Base-by-base conservation (phyloP, 2,888 invertebrate species). In the Chesias legatella region DNA sequence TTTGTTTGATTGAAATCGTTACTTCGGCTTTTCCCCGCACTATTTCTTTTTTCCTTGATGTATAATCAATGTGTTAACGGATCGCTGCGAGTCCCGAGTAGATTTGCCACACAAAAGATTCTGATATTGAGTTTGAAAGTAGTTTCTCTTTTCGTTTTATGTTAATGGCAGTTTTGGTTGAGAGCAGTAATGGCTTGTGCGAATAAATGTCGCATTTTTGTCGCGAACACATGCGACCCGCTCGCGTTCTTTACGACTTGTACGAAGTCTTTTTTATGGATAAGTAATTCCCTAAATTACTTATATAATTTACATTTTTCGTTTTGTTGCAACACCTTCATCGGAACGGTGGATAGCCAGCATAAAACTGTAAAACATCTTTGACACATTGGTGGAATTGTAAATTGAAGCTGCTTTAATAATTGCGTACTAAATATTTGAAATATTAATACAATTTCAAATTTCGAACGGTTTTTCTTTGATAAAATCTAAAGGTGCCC, bases 31-130 rank as follows among this genome's bases (percentile, higher is more conserved):
- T 79, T 82, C 74, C 75, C 69, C 72, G 69, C 77, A 82, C 82
- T 80, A 85, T 78, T 79, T 79, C 83, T 82, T 58, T 82, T 83
- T 84, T 79, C 81, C 81, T 79, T 85, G 86, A 85, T 86, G 82
- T 88, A 85, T 86, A 86, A 86, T 86, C 84, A 86, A 86, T 86
- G 85, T 79, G 85, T 83, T 85, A 85, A 86, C 85, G 86, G 85
- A 81, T 81, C 81, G 82, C 76, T 79, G 80, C 70, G 71, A 73
- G 67, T 73, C 73, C 69, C 61, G 73, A 70, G 77, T 84, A 85
- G 77, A 84, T 86, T 86, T 84, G 79, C 80, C 67, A 79, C 79
- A 85, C 84, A 86, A 88, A 85, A 85, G 83, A 82, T 78, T 79
- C 77, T 74, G 81, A 84, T 85, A 85, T 85, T 86, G 81, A 83